Conservation (phyloP, 2,888 invertebrate species). For the Callimorpha dominula region DNA sequence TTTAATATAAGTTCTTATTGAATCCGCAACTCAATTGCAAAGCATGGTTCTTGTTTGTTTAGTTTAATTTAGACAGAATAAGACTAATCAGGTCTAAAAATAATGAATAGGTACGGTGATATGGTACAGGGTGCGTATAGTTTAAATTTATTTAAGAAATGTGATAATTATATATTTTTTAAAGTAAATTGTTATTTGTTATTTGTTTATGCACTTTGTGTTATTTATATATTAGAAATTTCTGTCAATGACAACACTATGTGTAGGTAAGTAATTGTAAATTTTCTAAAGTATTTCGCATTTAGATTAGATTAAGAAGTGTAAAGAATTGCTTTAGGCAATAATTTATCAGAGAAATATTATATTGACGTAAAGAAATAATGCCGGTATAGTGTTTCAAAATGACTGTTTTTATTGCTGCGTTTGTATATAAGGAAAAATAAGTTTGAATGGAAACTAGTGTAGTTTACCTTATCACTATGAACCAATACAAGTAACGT, state of each 20-base stretch:
- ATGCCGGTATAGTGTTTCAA: background rate
- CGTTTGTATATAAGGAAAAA: background rate
- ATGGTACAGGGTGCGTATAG: rapidly evolving
- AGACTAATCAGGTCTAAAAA: background rate
- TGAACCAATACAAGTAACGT: background rate
- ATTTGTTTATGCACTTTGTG: too few species aligned
- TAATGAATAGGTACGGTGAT: too few species aligned
- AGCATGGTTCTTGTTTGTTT: background rate
- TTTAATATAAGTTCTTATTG: background rate
- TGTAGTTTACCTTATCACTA: background rate
- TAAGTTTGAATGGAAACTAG: background rate
- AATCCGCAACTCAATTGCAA: background rate
- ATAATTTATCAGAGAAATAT: background rate
- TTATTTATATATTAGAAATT: too few species aligned
- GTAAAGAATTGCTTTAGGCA: background rate
- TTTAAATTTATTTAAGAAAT: background rate
- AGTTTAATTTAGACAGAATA: background rate
- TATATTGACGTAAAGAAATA: background rate
- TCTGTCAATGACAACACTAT: background rate
- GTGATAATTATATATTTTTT: background rate
- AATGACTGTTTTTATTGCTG: background rate
- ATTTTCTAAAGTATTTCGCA: background rate
- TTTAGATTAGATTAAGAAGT: background rate
- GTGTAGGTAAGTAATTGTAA: background rate
- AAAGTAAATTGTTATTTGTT: background rate